Percentiles rank a stretch among this genome's conserved stretches.
These are phyloP conservation scores for Phortica magna DNA, from an alignment of 2,888 invertebrate species.

Conservation along the genomic window DNA sequence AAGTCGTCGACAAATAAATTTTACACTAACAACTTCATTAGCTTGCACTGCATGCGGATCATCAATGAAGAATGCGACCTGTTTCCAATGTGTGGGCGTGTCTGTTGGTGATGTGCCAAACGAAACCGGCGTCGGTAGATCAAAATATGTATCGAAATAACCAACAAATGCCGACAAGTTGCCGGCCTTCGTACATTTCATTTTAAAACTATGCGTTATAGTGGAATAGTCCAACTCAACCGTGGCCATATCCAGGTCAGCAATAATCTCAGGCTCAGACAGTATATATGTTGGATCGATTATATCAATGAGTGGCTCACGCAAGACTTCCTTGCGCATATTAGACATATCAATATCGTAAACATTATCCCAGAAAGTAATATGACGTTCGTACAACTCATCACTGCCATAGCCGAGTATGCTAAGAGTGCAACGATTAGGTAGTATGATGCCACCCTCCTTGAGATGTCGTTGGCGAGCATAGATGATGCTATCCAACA, in stretches of 20 bases:
- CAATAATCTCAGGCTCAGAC: slow-evolving; percentile 83
- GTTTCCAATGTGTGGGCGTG: slow-evolving; percentile 89
- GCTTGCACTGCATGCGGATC: slow-evolving; percentile 84
- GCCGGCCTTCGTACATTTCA: slow-evolving; percentile 83
- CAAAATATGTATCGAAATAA: slow-evolving; percentile 94
- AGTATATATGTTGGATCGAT: slow-evolving; percentile 82
- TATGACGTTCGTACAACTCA: slow-evolving; percentile 84
- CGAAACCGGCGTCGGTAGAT: slow-evolving; percentile 81
- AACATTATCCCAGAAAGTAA: slow-evolving; percentile 94
- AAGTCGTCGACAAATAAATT: slow-evolving; percentile 86
- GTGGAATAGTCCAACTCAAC: slow-evolving; percentile 86
- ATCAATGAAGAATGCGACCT: slow-evolving; percentile 88
- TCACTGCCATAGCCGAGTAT: slow-evolving; percentile 88
- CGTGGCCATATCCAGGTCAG: slow-evolving; percentile 86
- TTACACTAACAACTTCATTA: slow-evolving; percentile 83
- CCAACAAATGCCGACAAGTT: slow-evolving; percentile 89
- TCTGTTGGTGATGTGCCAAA: slow-evolving; percentile 85
- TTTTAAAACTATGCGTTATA: slow-evolving; percentile 84
- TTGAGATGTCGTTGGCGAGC: slow-evolving; percentile 90
- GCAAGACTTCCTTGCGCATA: slow-evolving; percentile 89
- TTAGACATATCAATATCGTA: slow-evolving; percentile 96
- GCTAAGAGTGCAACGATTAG: slow-evolving; percentile 90
- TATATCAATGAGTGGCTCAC: slow-evolving; percentile 86
- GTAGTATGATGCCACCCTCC: slow-evolving; percentile 87
- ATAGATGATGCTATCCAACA: slow-evolving; percentile 95